A percentile compares a stretch with the other conserved stretches of the same genome.
Evolutionary conservation across 64 coral and sea anemone genomes (phyloP).

Genomic region (Dendronephthya gigantea): DNA sequence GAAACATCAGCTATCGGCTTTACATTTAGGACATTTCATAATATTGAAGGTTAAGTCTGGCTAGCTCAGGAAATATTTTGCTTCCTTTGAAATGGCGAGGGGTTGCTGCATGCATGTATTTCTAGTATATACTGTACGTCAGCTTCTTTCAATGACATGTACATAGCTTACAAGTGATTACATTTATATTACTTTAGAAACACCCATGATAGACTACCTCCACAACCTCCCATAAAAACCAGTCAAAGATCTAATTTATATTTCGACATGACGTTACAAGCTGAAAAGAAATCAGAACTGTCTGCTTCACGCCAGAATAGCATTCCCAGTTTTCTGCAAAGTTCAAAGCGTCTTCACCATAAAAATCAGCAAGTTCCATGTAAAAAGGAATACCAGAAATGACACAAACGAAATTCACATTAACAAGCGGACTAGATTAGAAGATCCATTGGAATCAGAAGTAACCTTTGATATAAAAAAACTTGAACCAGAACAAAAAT

Average conservation of each 20-base stretch:
- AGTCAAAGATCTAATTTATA: slow-evolving; percentile 31
- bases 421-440: no score
- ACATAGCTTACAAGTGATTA: no score
- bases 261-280: slow-evolving; percentile 34
- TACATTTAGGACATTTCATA: no score
- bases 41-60: no score
- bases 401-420: no score
- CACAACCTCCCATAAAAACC: slow-evolving; percentile 24
- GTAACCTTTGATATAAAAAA: neutral
- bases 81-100: no score
- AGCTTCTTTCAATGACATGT: no score
- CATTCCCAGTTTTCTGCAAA: slow-evolving; percentile 14
- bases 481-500: neutral
- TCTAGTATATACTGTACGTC: no score
- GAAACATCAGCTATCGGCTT: no score
- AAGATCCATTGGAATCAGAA: neutral
- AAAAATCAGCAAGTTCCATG: neutral
- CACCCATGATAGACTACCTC: slow-evolving; percentile 16
- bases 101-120: no score
- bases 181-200: neutral
- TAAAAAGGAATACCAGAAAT: no score
- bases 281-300: neutral
- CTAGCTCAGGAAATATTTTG: no score
- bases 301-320: slow-evolving; percentile 37
- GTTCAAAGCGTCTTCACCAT: slow-evolving; percentile 24